phyloP scores from a whole-genome alignment of 2,797 vertebrate genomes.

The Hyperoplus immaculatus region DNA sequence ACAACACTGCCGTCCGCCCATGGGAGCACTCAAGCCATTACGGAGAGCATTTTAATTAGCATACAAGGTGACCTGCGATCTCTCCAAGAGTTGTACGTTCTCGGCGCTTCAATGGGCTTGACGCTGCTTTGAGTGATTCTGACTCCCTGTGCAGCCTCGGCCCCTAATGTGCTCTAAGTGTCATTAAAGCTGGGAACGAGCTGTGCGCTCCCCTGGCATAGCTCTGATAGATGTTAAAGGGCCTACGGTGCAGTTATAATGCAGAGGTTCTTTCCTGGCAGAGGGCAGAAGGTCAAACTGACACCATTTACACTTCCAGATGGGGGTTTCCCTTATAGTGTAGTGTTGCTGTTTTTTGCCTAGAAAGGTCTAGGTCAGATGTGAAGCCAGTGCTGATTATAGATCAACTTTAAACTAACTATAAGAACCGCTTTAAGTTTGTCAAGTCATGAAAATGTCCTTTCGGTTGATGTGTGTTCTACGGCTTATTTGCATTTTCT shows the following conservation, averaged over 20 bases:
- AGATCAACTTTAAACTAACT: too few species aligned
- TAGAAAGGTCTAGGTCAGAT: neutral
- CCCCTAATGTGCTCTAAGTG: conserved; percentile 48
- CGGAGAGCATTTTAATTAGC: conserved; percentile 66
- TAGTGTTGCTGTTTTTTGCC: conserved; percentile 2
- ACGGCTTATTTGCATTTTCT: neutral
- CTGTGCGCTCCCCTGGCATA: conserved; percentile 18
- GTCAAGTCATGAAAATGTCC: neutral
- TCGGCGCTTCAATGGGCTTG: conserved; percentile 2
- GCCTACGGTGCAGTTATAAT: conserved; percentile 42
- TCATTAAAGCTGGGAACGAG: conserved; percentile 56
- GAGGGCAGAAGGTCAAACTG: conserved; percentile 37
- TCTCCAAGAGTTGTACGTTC: conserved; percentile 21
- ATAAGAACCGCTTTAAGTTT: too few species aligned
- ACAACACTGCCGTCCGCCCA: conserved; percentile 18
- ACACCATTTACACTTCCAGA: conserved; percentile 34
- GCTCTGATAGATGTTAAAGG: conserved; percentile 52
- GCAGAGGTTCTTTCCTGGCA: conserved; percentile 27
- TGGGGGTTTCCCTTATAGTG: conserved; percentile 24
- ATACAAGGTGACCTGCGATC: conserved; percentile 64
- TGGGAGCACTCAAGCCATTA: conserved; percentile 50
- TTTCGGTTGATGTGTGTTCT: neutral
- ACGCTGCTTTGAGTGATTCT: conserved; percentile 43
- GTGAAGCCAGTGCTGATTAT: neutral
- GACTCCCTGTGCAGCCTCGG: conserved; percentile 36